Conservation (phyloP, 2,797 vertebrate species). For the Forpus xanthops region DNA sequence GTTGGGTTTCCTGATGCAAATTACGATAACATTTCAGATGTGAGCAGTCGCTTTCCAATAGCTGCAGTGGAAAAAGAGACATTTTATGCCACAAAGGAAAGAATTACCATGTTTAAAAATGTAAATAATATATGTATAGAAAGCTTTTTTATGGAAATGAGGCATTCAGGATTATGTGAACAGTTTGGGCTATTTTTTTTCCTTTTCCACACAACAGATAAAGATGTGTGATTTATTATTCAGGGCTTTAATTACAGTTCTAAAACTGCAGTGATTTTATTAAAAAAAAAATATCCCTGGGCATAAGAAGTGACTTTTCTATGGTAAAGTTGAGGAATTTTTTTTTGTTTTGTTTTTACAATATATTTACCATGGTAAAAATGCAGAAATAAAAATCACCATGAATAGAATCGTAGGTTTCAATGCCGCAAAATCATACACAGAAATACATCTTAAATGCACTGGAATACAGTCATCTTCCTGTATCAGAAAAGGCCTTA, state of each 20-base stretch:
- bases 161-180: constrained; percentile 67
- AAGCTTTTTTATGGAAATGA: constrained; percentile 76
- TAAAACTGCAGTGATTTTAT: constrained; percentile 70
- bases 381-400: neutral
- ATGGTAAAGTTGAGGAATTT: constrained; percentile 55
- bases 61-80: constrained; percentile 64
- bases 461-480: constrained; percentile 6
- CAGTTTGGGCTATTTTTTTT: constrained; percentile 49
- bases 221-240: constrained; percentile 66
- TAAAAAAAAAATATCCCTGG: constrained; percentile 30
- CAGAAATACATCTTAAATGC: neutral
- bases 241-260: constrained; percentile 75
- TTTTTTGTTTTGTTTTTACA: neutral
- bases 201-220: constrained; percentile 64
- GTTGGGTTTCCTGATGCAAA: constrained; percentile 74
- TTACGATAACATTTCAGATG: constrained; percentile 70
- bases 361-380: constrained; percentile 45
- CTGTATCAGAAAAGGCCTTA: constrained; percentile 25
- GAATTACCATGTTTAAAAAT: constrained; percentile 73
- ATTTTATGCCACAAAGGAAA: constrained; percentile 68
- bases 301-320: constrained; percentile 68
- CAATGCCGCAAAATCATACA: neutral
- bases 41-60: constrained; percentile 70
- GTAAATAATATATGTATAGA: constrained; percentile 76
- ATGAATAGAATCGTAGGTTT: neutral